Conservation (phyloP, 2,888 invertebrate genomes). For the Neoaliturus tenellus region DNA sequence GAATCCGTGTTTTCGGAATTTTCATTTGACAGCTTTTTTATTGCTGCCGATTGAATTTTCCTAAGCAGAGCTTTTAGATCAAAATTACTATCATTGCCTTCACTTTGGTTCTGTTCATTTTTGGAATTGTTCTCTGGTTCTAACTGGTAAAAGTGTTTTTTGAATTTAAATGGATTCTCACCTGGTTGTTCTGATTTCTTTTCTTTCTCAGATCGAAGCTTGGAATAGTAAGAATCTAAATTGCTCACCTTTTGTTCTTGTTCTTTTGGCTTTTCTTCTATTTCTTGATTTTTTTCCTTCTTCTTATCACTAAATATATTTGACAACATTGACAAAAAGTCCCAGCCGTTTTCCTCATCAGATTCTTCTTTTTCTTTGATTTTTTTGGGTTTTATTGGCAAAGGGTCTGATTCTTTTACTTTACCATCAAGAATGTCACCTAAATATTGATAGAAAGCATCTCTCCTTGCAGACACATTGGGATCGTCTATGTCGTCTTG, state of each 20-base stretch:
- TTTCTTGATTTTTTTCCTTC: not conserved
- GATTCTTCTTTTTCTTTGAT: not conserved
- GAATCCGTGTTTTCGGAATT: not conserved
- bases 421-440: not conserved
- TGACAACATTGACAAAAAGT: not conserved
- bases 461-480: not conserved
- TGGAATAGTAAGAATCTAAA: not conserved
- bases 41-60: conserved; percentile 8
- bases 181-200: not conserved
- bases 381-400: not conserved
- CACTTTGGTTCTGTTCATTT: not conserved
- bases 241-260: not conserved
- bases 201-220: not conserved
- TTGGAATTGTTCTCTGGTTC: not conserved
- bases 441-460: conserved; percentile 1
- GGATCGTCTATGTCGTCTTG: not conserved
- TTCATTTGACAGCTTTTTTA: conserved; percentile 3
- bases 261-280: not conserved
- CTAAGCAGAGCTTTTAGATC: not conserved
- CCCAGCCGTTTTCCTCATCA: not conserved
- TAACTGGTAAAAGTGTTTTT: not conserved
- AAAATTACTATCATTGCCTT: not conserved
- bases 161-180: not conserved
- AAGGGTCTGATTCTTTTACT: not conserved
- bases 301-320: not conserved